These are phyloP conservation scores for Tortricodes alternella DNA, from an alignment of 2,888 invertebrate species.

Conservation along the genomic window DNA sequence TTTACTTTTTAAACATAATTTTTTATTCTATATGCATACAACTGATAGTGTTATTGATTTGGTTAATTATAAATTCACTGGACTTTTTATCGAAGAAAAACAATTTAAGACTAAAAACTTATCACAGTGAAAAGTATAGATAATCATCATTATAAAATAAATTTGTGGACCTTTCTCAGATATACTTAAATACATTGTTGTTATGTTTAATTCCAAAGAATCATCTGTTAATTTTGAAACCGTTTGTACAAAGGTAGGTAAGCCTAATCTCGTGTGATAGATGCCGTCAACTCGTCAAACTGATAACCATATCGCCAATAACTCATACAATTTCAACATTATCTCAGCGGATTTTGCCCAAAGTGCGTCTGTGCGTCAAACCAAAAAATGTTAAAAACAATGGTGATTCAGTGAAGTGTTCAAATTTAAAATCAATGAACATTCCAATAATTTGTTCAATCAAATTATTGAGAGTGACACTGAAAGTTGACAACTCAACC, in stretches of 20 bases:
- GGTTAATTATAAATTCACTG: no score
- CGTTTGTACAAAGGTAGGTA: not conserved
- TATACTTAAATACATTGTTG: not conserved
- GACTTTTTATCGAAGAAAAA: no score
- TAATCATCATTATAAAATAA: no score
- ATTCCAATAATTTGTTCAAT: slow-evolving; percentile 32
- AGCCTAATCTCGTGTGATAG: slow-evolving; percentile 5
- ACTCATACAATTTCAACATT: slow-evolving; percentile 2
- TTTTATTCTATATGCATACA: no score
- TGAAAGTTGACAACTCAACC: slow-evolving; percentile 15
- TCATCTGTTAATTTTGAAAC: slow-evolving; percentile 9
- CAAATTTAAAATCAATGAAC: not conserved
- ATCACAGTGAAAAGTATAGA: no score
- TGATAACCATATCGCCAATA: slow-evolving; percentile 24
- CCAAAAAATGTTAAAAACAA: slow-evolving; percentile 24
- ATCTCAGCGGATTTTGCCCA: slow-evolving; percentile 8
- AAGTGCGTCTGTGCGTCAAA: slow-evolving; percentile 16
- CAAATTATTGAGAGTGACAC: slow-evolving; percentile 32
- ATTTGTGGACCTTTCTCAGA: no score
- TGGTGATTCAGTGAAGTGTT: slow-evolving; percentile 10
- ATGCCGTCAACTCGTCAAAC: slow-evolving; percentile 22
- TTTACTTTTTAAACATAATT: no score
- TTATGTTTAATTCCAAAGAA: no score
- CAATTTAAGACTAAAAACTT: no score
- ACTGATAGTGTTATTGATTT: no score